phyloP scores from a whole-genome alignment of 2,888 invertebrate species.

The Brenthis daphne region DNA sequence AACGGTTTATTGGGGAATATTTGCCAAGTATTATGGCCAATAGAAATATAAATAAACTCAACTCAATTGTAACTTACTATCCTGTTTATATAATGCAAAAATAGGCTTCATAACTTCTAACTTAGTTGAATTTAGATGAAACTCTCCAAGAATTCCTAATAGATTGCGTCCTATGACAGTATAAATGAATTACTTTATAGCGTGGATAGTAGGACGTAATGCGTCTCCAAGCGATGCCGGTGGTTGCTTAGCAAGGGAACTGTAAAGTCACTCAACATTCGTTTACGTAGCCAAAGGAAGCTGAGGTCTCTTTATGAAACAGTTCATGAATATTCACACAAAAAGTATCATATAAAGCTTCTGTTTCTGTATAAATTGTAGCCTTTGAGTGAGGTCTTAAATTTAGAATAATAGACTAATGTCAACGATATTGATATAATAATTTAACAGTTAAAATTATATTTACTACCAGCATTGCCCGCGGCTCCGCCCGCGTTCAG shows the following conservation, averaged over 20 bases:
- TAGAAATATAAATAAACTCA: too few species aligned
- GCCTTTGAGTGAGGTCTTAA: constrained; percentile 55
- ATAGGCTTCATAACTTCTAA: too few species aligned
- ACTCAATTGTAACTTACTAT: too few species aligned
- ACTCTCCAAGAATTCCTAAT: constrained; percentile 1
- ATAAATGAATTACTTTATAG: constrained; percentile 23
- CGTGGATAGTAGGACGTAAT: constrained; percentile 22
- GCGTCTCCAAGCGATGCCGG: constrained; percentile 21
- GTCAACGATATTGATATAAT: constrained; percentile 31
- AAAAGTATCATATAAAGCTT: constrained; percentile 63
- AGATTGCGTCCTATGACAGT: background rate
- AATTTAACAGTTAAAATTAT: background rate
- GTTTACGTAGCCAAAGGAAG: constrained; percentile 59
- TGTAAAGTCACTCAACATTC: constrained; percentile 57
- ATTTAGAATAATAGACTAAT: constrained; percentile 53
- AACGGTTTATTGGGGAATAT: too few species aligned
- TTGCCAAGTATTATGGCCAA: too few species aligned
- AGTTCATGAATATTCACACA: constrained; percentile 70
- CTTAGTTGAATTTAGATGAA: background rate
- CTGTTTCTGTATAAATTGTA: constrained; percentile 63
- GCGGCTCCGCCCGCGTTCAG: too few species aligned
- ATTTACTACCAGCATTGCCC: too few species aligned
- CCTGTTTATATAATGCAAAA: too few species aligned
- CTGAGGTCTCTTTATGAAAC: constrained; percentile 61
- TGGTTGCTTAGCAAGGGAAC: constrained; percentile 39